Conservation (phyloP, 2,797 vertebrate genomes). For the Mus minutoides region DNA sequence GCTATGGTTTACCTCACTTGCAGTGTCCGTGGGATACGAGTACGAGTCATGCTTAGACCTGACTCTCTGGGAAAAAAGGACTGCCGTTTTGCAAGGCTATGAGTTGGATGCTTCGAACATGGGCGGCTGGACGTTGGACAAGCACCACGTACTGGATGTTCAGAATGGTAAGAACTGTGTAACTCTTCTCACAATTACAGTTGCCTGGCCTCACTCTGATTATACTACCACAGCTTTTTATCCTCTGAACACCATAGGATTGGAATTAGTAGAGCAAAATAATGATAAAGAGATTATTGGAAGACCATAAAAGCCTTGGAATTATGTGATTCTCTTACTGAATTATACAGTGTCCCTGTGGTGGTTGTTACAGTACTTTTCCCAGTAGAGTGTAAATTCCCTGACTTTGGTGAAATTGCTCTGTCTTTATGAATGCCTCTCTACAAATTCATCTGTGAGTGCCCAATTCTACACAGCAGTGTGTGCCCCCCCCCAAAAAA, state of each 20-base stretch:
- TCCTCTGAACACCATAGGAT: not conserved
- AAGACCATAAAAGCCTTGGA: not conserved
- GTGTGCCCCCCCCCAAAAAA: not conserved
- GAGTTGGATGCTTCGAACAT: slow-evolving; percentile 97
- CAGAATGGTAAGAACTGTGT: slow-evolving; percentile 96
- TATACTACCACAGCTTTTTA: too few species aligned
- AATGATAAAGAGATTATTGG: not conserved
- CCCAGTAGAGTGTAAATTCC: not conserved
- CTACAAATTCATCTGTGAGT: too few species aligned
- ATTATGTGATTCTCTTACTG: not conserved
- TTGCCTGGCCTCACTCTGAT: rapidly evolving
- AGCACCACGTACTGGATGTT: slow-evolving; percentile 96
- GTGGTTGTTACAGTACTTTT: not conserved
- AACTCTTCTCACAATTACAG: not conserved
- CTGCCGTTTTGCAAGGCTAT: slow-evolving; percentile 95
- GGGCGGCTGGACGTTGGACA: slow-evolving; percentile 97
- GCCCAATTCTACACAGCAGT: not conserved
- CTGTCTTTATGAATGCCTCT: not conserved
- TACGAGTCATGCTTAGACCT: slow-evolving; percentile 98
- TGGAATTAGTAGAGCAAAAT: not conserved
- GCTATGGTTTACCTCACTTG: slow-evolving; percentile 77
- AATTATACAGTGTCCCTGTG: not conserved
- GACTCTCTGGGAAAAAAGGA: slow-evolving; percentile 98
- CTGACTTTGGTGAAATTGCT: not conserved
- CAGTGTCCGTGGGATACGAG: slow-evolving; percentile 99